Percentiles rank a stretch among this genome's conserved stretches.
These are phyloP conservation scores for Campoplex nolae DNA, from an alignment of 2,888 invertebrate species.

Conservation along the genomic window DNA sequence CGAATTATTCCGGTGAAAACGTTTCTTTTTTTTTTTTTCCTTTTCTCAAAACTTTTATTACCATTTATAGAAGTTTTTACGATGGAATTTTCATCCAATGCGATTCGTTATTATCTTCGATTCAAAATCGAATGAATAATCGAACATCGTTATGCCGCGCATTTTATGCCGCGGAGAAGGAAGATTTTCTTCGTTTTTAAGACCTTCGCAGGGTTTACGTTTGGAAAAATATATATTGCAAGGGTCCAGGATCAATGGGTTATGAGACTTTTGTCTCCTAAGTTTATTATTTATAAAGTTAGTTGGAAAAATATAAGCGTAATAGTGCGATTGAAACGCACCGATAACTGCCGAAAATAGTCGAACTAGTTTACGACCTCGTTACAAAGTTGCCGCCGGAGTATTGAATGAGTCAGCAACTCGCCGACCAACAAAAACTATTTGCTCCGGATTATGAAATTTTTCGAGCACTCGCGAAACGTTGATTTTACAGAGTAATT, in stretches of 20 bases:
- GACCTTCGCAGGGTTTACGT: too few relatives aligned
- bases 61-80: too few relatives aligned
- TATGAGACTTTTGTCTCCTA: background rate
- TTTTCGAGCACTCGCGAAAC: background rate
- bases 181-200: too few relatives aligned
- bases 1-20: too few relatives aligned
- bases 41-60: too few relatives aligned
- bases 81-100: too few relatives aligned
- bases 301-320: background rate
- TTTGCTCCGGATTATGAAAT: background rate
- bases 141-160: too few relatives aligned
- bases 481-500: conserved; percentile 11
- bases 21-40: too few relatives aligned
- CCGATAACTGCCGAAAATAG: background rate
- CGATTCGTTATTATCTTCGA: too few relatives aligned
- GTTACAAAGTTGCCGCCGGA: background rate
- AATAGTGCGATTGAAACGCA: background rate
- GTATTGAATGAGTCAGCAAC: background rate
- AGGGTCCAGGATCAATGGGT: background rate
- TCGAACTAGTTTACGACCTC: background rate
- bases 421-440: background rate
- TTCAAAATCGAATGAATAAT: too few relatives aligned
- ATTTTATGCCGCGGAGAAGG: too few relatives aligned
- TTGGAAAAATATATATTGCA: too few relatives aligned
- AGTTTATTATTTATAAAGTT: background rate